Base-by-base conservation (phyloP, 92 coral and sea anemone genomes). In the Muricea muricata region DNA sequence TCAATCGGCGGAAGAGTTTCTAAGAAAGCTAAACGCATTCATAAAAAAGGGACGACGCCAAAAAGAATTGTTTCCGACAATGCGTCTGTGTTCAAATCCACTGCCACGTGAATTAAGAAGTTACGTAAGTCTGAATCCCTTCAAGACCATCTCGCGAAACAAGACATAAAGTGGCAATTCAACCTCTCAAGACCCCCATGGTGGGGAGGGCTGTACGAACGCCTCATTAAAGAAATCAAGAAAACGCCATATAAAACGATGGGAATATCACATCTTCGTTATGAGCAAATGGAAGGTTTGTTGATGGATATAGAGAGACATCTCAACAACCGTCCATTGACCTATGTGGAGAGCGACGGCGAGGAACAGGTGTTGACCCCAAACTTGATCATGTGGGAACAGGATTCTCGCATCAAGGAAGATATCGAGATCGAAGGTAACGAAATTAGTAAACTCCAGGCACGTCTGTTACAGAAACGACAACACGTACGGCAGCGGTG, bases 1-100 rank as follows among this genome's bases (percentile, higher is more conserved):
- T 0, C 95, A 89, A n/a, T 84, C 88, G 42, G 93, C 90, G 1
- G 90, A 92, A 24, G 95, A 89, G 73, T 88, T 91, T 0, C 75
- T 82, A 33, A 78, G 86, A 65, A 85, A 78, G 77, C 67, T 85
- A 6, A 85, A 80, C 21, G 87, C 90, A 7, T 81, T 87, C 73
- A 56, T 73, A 47, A 31, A 1, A 1, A 75, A 31, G 10, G 87
- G n/a, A 69, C 48, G 28, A 81, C 82, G 63, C 90, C 90, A 2
- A 24, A 26, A 34, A 60, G 17, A 9, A 81, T 87, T 0, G 32
- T 87, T 21, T 69, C 65, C 2, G 85, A 90, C 34, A 82, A 87
- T 39, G 83, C 88, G 0, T 11, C 55, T 20, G 48, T 57, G 29
- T 90, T 82, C 71, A 90, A 69, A 63, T 68, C 84, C 2, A 84